These are phyloP conservation scores for Dryobates pubescens DNA, from an alignment of 2,797 vertebrate genomes.

Conservation along the genomic window DNA sequence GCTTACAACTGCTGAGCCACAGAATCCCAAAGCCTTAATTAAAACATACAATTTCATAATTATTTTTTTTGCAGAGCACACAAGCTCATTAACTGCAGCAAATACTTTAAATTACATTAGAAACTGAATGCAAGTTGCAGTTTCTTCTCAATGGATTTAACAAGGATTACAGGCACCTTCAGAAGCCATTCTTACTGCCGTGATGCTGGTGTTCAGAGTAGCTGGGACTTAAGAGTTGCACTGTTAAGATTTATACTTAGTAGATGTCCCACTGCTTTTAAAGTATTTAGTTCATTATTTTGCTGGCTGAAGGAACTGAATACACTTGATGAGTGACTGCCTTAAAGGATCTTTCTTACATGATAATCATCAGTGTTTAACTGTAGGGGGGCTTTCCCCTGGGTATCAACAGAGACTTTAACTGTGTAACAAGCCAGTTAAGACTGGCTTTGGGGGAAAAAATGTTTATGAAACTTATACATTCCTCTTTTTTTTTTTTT, in stretches of 20 bases:
- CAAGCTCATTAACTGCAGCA: neutral
- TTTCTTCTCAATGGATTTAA: neutral
- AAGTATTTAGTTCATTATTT: neutral
- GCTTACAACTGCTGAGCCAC: neutral
- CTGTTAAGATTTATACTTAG: neutral
- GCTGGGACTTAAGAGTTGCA: neutral
- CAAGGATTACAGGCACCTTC: neutral
- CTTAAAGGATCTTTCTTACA: neutral
- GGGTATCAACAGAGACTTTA: neutral
- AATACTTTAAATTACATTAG: neutral
- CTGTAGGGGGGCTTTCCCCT: neutral
- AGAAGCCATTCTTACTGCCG: neutral
- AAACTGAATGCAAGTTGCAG: neutral
- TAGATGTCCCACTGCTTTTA: neutral
- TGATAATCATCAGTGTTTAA: neutral
- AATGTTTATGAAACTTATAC: accelerated
- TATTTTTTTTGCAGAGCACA: neutral
- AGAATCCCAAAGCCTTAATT: neutral
- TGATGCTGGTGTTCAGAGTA: neutral
- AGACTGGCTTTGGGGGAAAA: neutral
- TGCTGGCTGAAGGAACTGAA: neutral
- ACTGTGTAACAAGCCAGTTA: neutral
- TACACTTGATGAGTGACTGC: neutral
- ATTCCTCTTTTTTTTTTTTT: neutral
- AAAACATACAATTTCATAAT: neutral